phyloP scores from a whole-genome alignment of 1,140 invertebrate genomes.

The Hylaeus volcanicus region DNA sequence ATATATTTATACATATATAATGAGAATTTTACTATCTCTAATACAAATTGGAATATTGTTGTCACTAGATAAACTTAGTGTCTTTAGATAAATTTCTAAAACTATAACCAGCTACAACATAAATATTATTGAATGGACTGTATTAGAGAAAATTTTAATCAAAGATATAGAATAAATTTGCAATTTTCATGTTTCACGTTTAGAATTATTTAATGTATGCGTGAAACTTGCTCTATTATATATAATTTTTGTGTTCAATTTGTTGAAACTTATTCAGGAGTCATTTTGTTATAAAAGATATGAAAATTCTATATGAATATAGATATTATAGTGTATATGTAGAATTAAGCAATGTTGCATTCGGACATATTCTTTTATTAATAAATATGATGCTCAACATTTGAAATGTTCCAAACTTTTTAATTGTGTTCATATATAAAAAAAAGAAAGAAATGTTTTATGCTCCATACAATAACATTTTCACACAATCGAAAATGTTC shows the following conservation, averaged over 20 bases:
- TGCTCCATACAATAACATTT: constrained; percentile 48
- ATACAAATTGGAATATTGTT: constrained; percentile 34
- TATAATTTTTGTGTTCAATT: constrained; percentile 62
- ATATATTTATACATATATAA: constrained; percentile 1
- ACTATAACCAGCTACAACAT: constrained; percentile 34
- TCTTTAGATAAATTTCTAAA: constrained; percentile 35
- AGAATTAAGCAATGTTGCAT: constrained; percentile 66
- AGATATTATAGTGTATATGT: constrained; percentile 57
- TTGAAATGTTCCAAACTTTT: constrained; percentile 68
- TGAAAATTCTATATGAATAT: constrained; percentile 60
- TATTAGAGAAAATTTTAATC: constrained; percentile 46
- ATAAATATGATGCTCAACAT: constrained; percentile 62
- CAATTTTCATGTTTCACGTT: constrained; percentile 54
- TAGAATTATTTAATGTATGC: constrained; percentile 50
- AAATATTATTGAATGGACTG: constrained; percentile 34
- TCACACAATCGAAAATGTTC: constrained; percentile 44
- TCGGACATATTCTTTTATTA: constrained; percentile 67
- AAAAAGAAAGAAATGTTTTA: constrained; percentile 26
- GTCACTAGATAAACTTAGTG: constrained; percentile 32
- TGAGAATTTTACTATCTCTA: constrained; percentile 9
- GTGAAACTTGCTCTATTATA: constrained; percentile 53
- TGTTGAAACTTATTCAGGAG: constrained; percentile 60
- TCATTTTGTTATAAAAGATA: constrained; percentile 63
- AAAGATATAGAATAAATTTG: constrained; percentile 47
- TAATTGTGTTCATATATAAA: constrained; percentile 60